Evolutionary conservation across 2,888 invertebrate species (phyloP).

Genomic region (Ectemnius cavifrons): DNA sequence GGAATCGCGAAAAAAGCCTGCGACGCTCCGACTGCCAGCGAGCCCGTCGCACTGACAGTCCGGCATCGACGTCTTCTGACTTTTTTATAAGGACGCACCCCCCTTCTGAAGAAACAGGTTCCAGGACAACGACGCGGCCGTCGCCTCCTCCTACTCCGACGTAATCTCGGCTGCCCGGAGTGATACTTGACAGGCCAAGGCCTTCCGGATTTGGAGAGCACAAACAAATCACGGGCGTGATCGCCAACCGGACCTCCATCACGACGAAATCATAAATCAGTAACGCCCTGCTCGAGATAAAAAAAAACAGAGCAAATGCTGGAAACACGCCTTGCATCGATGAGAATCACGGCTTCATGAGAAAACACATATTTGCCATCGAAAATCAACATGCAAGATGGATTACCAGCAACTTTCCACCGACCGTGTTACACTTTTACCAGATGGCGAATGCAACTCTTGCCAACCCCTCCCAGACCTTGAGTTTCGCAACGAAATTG

Average conservation of each 20-base stretch:
- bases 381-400: no score
- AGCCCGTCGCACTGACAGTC: slow-evolving; percentile 24
- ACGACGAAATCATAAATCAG: slow-evolving; percentile 4
- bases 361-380: no score
- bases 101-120: slow-evolving; percentile 34
- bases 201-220: slow-evolving; percentile 45
- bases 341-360: no score
- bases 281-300: neutral
- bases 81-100: slow-evolving; percentile 62
- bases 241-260: slow-evolving; percentile 18
- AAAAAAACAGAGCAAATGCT: neutral
- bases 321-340: neutral
- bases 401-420: no score
- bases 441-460: no score
- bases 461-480: no score
- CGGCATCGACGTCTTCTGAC: slow-evolving; percentile 20
- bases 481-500: no score
- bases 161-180: slow-evolving; percentile 18
- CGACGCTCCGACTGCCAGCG: neutral
- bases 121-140: neutral
- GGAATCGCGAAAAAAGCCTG: no score
- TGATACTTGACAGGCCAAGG: slow-evolving; percentile 46
- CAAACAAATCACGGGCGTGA: slow-evolving; percentile 25
- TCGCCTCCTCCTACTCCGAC: slow-evolving; percentile 2
- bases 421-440: no score